Percentiles rank a stretch among this genome's conserved stretches.
Evolutionary conservation across 2,113 vertebrate species (phyloP).

Genomic region (Parotia lawesii): DNA sequence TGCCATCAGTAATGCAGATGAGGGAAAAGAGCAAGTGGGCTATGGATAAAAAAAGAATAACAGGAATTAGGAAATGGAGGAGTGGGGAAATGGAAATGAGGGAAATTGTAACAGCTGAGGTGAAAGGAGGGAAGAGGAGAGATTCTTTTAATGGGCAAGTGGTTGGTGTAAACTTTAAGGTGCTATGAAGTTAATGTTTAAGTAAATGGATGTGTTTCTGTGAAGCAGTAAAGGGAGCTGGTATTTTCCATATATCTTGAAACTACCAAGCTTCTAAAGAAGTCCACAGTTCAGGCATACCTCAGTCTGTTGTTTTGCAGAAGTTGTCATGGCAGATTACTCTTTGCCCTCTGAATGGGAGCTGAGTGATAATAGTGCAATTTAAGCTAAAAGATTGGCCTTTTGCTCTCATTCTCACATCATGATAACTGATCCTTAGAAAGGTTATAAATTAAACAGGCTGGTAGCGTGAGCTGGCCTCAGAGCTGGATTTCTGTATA

Average conservation of each 20-base stretch:
- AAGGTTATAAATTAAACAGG: conserved; percentile 75
- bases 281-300: conserved; percentile 64
- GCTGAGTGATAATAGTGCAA: conserved; percentile 57
- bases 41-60: not conserved
- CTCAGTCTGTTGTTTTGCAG: conserved; percentile 46
- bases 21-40: not conserved
- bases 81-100: not conserved
- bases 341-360: conserved; percentile 65
- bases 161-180: not conserved
- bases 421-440: not conserved
- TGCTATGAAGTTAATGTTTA: conserved; percentile 4
- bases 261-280: not conserved
- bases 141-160: not conserved
- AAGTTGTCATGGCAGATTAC: conserved; percentile 58
- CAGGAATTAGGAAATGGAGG: not conserved
- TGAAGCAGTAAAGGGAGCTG: not conserved
- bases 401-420: conserved; percentile 59
- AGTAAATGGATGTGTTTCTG: not conserved
- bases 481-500: not conserved
- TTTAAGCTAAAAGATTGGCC: conserved; percentile 54
- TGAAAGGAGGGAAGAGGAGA: not conserved
- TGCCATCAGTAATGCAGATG: not conserved
- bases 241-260: conserved; percentile 5
- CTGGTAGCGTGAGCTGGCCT: not conserved
- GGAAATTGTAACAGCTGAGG: not conserved